Percentiles rank a stretch among this genome's conserved stretches.
phyloP scores from a whole-genome alignment of 1,140 invertebrate species.

The Drosophila pseudoananassae region DNA sequence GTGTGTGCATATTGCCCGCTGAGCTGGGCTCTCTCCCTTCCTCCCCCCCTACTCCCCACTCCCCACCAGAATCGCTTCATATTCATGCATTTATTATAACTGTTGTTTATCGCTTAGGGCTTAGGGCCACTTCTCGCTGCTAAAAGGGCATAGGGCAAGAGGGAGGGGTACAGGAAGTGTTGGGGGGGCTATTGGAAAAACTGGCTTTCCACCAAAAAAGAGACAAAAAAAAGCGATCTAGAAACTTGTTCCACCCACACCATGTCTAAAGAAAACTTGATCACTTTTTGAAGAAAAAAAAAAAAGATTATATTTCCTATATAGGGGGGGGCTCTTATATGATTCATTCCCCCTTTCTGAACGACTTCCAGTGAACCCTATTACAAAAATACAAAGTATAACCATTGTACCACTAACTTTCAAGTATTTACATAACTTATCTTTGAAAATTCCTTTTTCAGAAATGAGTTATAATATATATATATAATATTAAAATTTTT shows the following conservation, averaged over 20 bases:
- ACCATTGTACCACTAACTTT: too few relatives aligned
- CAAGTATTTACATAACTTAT: too few relatives aligned
- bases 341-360: too few relatives aligned
- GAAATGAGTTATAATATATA: too few relatives aligned
- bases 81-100: constrained; percentile 44
- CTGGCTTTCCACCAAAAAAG: constrained; percentile 21
- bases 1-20: constrained; percentile 2
- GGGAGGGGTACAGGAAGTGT: constrained; percentile 12
- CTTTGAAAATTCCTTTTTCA: too few relatives aligned
- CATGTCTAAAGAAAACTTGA: constrained; percentile 22
- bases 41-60: too few relatives aligned
- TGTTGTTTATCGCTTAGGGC: constrained; percentile 18
- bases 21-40: neutral
- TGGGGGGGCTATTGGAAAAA: constrained; percentile 25
- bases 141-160: neutral
- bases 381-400: too few relatives aligned
- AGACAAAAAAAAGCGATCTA: neutral
- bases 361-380: too few relatives aligned
- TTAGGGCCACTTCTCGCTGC: neutral
- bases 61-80: constrained; percentile 17
- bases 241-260: constrained; percentile 22
- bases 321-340: too few relatives aligned
- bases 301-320: neutral
- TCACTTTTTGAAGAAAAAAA: constrained; percentile 1
- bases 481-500: too few relatives aligned